phyloP scores from a whole-genome alignment of 2,797 vertebrate genomes.

The Psittacula derbiana region DNA sequence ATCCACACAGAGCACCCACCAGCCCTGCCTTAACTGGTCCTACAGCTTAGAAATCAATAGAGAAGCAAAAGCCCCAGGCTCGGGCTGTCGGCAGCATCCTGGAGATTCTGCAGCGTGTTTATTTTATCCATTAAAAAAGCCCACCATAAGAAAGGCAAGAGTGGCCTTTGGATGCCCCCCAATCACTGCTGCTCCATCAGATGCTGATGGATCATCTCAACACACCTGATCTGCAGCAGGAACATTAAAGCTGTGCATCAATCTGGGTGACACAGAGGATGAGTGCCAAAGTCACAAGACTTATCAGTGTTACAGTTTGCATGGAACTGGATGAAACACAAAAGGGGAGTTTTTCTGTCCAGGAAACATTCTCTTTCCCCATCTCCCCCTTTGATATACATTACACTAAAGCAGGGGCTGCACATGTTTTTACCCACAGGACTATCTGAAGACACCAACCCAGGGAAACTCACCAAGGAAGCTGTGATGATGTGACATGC shows the following conservation, averaged over 20 bases:
- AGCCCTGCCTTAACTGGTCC: neutral
- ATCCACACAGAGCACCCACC: neutral
- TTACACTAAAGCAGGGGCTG: neutral
- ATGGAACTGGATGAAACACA: neutral
- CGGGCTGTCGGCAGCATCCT: neutral
- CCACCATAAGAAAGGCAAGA: neutral
- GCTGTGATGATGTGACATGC: neutral
- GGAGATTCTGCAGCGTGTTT: neutral
- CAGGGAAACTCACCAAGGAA: neutral
- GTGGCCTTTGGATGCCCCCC: neutral
- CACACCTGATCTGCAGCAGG: neutral
- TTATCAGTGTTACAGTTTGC: neutral
- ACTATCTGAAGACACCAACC: neutral
- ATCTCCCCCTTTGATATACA: neutral
- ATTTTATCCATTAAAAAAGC: neutral
- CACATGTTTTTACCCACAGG: neutral
- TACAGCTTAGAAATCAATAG: neutral
- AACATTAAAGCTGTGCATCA: neutral
- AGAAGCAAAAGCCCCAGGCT: neutral
- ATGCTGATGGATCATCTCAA: neutral
- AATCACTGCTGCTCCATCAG: neutral
- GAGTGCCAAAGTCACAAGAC: neutral
- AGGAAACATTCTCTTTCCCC: neutral
- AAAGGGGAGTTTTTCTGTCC: neutral
- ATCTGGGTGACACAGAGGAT: neutral